phyloP scores from a whole-genome alignment of 2,888 invertebrate species.

The Acanthopleura granulata region DNA sequence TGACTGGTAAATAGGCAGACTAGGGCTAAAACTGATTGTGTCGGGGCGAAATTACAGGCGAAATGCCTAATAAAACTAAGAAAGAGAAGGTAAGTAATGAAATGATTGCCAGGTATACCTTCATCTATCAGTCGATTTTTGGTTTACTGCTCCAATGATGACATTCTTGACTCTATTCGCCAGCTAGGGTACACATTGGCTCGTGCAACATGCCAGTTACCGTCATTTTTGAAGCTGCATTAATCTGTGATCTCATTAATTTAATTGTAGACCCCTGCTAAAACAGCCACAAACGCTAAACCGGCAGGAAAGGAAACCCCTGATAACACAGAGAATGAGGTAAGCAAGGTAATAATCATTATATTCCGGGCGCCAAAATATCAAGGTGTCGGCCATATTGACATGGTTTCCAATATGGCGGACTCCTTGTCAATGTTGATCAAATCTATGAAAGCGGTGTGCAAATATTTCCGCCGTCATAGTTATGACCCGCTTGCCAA shows the following conservation, averaged over 20 bases:
- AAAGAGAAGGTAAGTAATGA: slow-evolving; percentile 57
- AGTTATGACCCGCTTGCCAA: too few relatives aligned
- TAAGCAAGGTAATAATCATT: slow-evolving; percentile 28
- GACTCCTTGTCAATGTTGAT: not conserved
- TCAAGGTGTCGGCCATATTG: slow-evolving; percentile 23
- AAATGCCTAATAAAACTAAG: slow-evolving; percentile 64
- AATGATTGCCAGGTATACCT: not conserved
- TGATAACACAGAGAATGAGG: slow-evolving; percentile 61
- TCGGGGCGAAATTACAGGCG: slow-evolving; percentile 25
- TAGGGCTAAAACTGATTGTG: not conserved
- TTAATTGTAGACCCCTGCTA: slow-evolving; percentile 48
- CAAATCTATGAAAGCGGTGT: not conserved
- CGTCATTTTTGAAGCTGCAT: too few relatives aligned
- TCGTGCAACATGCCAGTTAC: too few relatives aligned
- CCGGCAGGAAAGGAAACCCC: slow-evolving; percentile 53
- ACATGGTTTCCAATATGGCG: slow-evolving; percentile 33
- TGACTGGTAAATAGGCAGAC: slow-evolving; percentile 13
- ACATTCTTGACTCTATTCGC: too few relatives aligned
- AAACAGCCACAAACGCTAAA: slow-evolving; percentile 52
- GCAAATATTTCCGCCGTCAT: not conserved
- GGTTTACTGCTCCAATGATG: too few relatives aligned
- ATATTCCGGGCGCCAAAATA: slow-evolving; percentile 12
- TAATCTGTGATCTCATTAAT: not conserved
- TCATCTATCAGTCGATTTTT: too few relatives aligned
- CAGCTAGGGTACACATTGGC: too few relatives aligned